A percentile compares a stretch with the other conserved stretches of the same genome.
phyloP scores from a whole-genome alignment of 2,888 invertebrate species.

The Muscina levida region DNA sequence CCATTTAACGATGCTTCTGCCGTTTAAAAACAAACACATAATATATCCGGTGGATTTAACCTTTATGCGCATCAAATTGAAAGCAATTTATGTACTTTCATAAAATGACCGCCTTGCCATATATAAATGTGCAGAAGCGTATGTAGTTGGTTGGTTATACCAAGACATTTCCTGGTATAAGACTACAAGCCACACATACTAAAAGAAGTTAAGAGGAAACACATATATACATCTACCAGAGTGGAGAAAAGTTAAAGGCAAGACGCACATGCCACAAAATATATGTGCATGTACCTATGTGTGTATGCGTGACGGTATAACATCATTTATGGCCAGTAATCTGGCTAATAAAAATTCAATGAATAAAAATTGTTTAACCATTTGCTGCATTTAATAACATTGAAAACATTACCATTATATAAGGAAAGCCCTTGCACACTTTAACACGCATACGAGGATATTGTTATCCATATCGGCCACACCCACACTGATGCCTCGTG shows the following conservation, averaged over 20 bases:
- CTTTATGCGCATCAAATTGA: slow-evolving; percentile 21
- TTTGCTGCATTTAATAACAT: slow-evolving; percentile 1
- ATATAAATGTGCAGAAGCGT: not conserved
- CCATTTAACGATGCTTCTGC: not conserved
- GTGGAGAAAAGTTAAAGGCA: not conserved
- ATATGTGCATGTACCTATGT: not conserved
- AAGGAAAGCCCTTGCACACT: not conserved
- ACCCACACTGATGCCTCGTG: too few species aligned
- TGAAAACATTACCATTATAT: not conserved
- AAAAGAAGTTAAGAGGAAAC: too few species aligned
- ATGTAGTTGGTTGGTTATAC: not conserved
- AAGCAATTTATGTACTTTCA: slow-evolving; percentile 6
- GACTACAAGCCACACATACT: too few species aligned
- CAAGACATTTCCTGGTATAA: too few species aligned
- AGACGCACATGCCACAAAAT: not conserved
- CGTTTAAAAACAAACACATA: too few species aligned
- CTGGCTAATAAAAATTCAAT: slow-evolving; percentile 61
- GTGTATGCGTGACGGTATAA: too few species aligned
- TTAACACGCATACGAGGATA: not conserved
- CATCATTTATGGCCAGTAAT: slow-evolving; percentile 49
- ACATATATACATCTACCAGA: too few species aligned
- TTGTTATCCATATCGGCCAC: not conserved
- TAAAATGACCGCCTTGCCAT: not conserved
- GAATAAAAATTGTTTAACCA: slow-evolving; percentile 57
- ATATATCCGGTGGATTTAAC: not conserved